phyloP scores from a whole-genome alignment of 1,140 invertebrate genomes.

The Ectropis grisescens region DNA sequence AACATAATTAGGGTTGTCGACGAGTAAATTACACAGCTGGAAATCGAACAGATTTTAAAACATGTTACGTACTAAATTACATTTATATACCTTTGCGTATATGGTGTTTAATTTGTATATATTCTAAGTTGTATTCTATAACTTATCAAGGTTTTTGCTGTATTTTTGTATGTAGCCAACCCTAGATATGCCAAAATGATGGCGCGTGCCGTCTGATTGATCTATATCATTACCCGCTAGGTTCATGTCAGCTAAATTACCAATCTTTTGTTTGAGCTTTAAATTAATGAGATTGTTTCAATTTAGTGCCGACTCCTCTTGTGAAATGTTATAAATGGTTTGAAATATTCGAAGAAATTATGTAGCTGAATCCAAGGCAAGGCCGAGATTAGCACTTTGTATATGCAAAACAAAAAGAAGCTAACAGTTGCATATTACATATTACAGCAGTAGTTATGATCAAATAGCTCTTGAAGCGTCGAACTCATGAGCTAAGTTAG shows the following conservation, averaged over 20 bases:
- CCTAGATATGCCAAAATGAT: slow-evolving; percentile 15
- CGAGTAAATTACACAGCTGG: not conserved
- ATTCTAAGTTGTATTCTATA: no score
- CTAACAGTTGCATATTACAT: no score
- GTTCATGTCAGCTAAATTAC: slow-evolving; percentile 6
- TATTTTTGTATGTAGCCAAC: slow-evolving; percentile 10
- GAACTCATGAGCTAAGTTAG: no score
- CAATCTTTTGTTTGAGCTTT: slow-evolving; percentile 13
- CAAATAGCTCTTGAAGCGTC: no score
- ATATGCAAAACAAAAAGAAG: no score
- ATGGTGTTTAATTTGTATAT: no score
- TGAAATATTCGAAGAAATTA: slow-evolving; percentile 3
- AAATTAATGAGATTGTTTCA: slow-evolving; percentile 20
- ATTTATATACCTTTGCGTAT: no score
- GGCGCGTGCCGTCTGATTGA: slow-evolving; percentile 39
- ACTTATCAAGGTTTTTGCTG: no score
- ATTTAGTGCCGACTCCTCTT: slow-evolving; percentile 1
- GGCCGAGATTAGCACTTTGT: no score
- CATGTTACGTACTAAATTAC: no score
- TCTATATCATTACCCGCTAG: slow-evolving; percentile 28
- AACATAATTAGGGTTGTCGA: slow-evolving; percentile 7
- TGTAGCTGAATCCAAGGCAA: no score
- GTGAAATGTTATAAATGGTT: slow-evolving; percentile 6
- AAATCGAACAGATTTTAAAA: not conserved
- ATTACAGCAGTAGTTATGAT: no score